A percentile compares a stretch with the other conserved stretches of the same genome.
phyloP scores from a whole-genome alignment of 2,113 vertebrate genomes.

The Ramphastos sulfuratus region DNA sequence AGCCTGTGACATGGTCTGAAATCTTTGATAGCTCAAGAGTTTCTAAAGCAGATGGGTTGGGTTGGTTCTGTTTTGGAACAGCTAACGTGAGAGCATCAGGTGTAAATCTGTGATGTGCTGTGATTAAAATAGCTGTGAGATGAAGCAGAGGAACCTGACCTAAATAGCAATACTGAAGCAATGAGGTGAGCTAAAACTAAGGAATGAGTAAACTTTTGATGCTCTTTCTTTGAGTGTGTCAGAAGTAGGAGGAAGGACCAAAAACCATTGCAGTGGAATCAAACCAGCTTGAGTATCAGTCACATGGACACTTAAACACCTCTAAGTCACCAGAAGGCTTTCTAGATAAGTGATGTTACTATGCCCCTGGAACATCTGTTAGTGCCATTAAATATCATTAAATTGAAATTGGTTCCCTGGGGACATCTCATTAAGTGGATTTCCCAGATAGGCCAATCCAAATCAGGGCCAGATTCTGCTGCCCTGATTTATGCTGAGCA shows the following conservation, averaged over 20 bases:
- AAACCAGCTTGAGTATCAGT: not conserved
- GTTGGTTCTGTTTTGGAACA: fast-evolving
- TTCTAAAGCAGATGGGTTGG: not conserved
- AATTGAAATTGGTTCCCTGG: not conserved
- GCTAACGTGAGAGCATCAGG: fast-evolving
- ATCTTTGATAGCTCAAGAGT: not conserved
- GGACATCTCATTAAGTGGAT: conserved; percentile 20
- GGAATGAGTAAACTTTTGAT: not conserved
- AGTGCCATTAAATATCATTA: conserved; percentile 36
- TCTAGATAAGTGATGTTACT: not conserved
- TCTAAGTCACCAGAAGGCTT: conserved; percentile 16
- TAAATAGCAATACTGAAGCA: not conserved
- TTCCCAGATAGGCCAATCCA: conserved; percentile 29
- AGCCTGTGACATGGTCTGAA: not conserved
- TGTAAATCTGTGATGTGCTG: not conserved
- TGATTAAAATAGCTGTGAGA: not conserved
- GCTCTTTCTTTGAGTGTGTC: not conserved
- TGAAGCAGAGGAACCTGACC: not conserved
- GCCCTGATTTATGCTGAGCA: conserved; percentile 7
- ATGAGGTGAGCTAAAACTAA: not conserved
- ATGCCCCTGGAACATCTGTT: conserved; percentile 38
- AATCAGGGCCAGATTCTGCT: conserved; percentile 5
- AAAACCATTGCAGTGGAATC: not conserved
- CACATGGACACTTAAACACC: not conserved
- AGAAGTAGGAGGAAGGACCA: not conserved